Conservation (phyloP, 2,113 vertebrate species). For the Hemichromis elongatus region DNA sequence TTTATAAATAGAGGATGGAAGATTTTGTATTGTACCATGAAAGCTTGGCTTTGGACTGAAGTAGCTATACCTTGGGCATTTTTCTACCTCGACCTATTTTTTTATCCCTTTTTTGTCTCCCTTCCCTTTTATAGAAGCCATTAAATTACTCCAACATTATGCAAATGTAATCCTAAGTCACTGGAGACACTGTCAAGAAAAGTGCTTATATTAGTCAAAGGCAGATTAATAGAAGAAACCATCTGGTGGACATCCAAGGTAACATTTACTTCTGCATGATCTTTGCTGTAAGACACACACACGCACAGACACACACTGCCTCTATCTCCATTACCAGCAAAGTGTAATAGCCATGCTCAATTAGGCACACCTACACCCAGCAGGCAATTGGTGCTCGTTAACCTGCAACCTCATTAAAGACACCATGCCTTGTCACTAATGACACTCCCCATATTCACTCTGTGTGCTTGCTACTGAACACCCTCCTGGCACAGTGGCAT, state of each 20-base stretch:
- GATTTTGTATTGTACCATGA: neutral
- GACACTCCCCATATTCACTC: conserved; percentile 11
- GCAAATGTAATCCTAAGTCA: neutral
- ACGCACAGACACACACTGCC: neutral
- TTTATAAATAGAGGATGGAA: neutral
- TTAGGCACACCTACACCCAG: conserved; percentile 44
- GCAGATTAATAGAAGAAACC: neutral
- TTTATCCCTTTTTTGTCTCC: neutral
- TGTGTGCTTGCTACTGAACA: neutral
- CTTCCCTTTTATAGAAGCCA: neutral
- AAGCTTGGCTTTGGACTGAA: neutral
- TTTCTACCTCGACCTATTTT: neutral
- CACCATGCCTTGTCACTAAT: conserved; percentile 48
- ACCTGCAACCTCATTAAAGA: conserved; percentile 58
- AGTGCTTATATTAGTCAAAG: neutral
- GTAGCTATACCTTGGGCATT: neutral
- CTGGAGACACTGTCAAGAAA: neutral
- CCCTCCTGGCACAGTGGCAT: conserved; percentile 27
- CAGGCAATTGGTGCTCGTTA: conserved; percentile 55
- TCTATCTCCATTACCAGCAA: neutral
- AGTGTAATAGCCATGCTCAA: conserved; percentile 33
- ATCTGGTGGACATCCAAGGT: neutral
- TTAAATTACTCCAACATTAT: neutral
- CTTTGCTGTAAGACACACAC: neutral
- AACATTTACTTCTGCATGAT: neutral